Evolutionary conservation across 2,113 vertebrate genomes (phyloP).

Genomic region (Pseudopipra pipra): DNA sequence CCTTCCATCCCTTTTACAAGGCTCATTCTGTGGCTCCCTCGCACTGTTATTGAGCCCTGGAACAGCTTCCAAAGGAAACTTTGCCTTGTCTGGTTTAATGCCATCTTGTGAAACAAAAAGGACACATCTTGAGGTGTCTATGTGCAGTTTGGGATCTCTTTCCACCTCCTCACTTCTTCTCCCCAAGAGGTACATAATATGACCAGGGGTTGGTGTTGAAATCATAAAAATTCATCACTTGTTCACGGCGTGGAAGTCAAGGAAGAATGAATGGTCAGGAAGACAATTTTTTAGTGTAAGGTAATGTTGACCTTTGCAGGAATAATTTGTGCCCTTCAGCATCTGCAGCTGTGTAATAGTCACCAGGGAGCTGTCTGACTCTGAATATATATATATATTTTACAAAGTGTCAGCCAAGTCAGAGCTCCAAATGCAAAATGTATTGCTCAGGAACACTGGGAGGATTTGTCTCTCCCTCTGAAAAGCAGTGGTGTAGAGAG

Average conservation of each 20-base stretch:
- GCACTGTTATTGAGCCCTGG: neutral
- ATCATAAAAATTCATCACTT: slow-evolving; percentile 66
- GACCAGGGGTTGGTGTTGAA: slow-evolving; percentile 42
- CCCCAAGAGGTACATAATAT: slow-evolving; percentile 5
- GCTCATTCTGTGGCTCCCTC: neutral
- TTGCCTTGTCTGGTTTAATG: neutral
- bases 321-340: slow-evolving; percentile 68
- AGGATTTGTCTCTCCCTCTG: slow-evolving; percentile 40
- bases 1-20: neutral
- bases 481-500: neutral
- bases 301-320: slow-evolving; percentile 62
- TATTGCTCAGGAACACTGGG: slow-evolving; percentile 11
- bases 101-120: neutral
- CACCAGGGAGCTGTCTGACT: slow-evolving; percentile 49
- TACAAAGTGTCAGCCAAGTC: slow-evolving; percentile 42
- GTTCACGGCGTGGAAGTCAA: slow-evolving; percentile 10
- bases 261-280: slow-evolving; percentile 54
- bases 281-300: slow-evolving; percentile 68
- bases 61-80: slow-evolving; percentile 11
- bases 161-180: slow-evolving; percentile 25
- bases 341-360: slow-evolving; percentile 66
- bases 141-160: neutral
- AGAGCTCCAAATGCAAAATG: slow-evolving; percentile 49
- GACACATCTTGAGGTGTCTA: slow-evolving; percentile 7
- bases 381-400: slow-evolving; percentile 13